Percentiles rank a stretch among this genome's conserved stretches.
Evolutionary conservation across 35 echinoderm and acorn worm genomes (phyloP).

Genomic region (Patiria miniata): DNA sequence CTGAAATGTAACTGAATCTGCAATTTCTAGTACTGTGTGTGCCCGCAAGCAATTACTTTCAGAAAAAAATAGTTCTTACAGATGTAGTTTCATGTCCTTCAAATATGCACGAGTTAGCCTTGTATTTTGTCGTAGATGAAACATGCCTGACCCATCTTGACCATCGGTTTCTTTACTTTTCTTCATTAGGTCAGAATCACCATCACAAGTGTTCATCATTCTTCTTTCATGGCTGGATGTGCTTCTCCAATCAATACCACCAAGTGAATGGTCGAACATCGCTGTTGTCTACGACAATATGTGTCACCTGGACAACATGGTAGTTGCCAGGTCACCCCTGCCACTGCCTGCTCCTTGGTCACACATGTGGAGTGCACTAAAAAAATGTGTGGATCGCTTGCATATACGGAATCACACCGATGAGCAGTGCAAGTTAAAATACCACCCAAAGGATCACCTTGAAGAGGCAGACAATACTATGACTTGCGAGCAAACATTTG

Average conservation of each 20-base stretch:
- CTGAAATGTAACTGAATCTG: no score
- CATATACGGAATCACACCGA: not conserved
- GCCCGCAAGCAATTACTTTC: no score
- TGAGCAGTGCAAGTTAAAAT: not conserved
- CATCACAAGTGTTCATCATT: not conserved
- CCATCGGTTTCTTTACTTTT: not conserved
- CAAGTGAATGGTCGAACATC: not conserved
- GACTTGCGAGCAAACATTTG: not conserved
- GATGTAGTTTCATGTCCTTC: no score
- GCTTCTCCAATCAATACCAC: not conserved
- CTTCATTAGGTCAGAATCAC: not conserved
- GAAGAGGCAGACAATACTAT: not conserved
- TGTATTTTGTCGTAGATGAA: no score
- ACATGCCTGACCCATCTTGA: no score
- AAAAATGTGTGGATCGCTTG: not conserved
- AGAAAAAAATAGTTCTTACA: no score
- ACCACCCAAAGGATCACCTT: not conserved
- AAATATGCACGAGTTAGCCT: no score
- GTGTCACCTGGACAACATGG: no score
- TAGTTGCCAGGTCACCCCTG: not conserved
- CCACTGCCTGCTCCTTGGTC: not conserved
- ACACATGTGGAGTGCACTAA: not conserved
- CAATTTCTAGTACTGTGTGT: no score
- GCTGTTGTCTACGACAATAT: no score
- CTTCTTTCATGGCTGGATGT: not conserved